A percentile compares a stretch with the other conserved stretches of the same genome.
phyloP scores from a whole-genome alignment of 2,797 vertebrate species.

The Mionectes olivaceus region DNA sequence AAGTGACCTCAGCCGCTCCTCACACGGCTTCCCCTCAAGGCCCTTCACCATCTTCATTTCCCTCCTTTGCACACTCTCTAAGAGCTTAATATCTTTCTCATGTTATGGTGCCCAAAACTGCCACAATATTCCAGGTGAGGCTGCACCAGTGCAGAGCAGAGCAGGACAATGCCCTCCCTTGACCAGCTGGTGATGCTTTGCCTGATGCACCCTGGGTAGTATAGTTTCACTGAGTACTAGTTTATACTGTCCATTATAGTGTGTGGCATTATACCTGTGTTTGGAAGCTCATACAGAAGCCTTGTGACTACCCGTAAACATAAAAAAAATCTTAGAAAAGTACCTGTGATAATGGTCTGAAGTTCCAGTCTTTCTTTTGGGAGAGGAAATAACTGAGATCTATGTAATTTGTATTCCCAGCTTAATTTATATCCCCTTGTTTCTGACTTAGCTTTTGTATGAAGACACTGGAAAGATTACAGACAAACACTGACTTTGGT shows the following conservation, averaged over 20 bases:
- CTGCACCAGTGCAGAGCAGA: background rate
- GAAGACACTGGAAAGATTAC: background rate
- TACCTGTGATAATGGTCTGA: background rate
- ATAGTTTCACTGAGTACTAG: background rate
- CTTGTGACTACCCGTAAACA: background rate
- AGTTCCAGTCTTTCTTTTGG: background rate
- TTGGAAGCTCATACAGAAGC: background rate
- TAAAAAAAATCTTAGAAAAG: background rate
- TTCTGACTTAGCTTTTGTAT: background rate
- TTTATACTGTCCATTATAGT: background rate
- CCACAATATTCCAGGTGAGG: background rate
- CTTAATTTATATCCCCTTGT: background rate
- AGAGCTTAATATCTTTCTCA: background rate
- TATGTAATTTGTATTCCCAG: background rate
- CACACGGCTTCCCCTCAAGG: background rate
- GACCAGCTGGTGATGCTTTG: background rate
- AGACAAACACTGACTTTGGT: background rate
- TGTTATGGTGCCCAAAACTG: background rate
- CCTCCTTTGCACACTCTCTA: background rate
- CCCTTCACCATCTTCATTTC: fast-evolving
- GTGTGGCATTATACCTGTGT: background rate
- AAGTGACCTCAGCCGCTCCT: background rate
- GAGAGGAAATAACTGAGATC: background rate
- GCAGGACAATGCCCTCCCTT: background rate
- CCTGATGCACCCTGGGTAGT: background rate